Percentiles rank a stretch among this genome's conserved stretches.
Conservation (phyloP, 1,140 invertebrate species). For the Saxidomus purpurata region DNA sequence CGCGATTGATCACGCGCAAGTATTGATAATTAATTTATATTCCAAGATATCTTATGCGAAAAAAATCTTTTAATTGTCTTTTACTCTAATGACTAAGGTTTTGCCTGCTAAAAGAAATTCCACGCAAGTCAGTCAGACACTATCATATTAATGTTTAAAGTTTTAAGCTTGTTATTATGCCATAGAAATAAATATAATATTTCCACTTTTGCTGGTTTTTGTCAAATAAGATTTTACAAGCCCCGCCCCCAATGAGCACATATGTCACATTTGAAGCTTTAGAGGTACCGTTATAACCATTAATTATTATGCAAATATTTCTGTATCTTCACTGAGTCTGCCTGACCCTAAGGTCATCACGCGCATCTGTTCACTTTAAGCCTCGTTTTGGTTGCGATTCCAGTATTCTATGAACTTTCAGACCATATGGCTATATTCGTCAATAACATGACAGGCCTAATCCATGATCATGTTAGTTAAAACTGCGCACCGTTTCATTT, state of each 20-base stretch:
- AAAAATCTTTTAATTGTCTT: background rate
- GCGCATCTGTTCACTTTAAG: conserved; percentile 63
- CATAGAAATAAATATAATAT: conserved; percentile 43
- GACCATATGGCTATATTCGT: conserved; percentile 50
- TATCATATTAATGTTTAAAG: background rate
- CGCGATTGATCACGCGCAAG: background rate
- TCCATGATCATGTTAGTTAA: no score
- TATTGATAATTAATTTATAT: background rate
- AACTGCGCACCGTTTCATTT: no score
- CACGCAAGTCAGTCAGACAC: background rate
- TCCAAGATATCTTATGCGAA: background rate
- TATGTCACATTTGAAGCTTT: conserved; percentile 18
- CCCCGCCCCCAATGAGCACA: conserved; percentile 37
- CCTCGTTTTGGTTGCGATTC: conserved; percentile 37
- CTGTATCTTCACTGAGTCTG: conserved; percentile 54
- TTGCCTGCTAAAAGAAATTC: background rate
- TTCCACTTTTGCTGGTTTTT: conserved; percentile 44
- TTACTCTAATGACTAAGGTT: background rate
- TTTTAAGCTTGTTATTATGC: background rate
- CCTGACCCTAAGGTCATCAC: conserved; percentile 58
- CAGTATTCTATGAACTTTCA: conserved; percentile 5
- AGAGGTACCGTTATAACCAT: conserved; percentile 49
- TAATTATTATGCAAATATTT: conserved; percentile 66
- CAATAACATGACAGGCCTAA: background rate
- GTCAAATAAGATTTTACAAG: conserved; percentile 5